Evolutionary conservation across 2,888 invertebrate species (phyloP), one percentile per base, ranked within the genome.

Genomic region (Glyphotaelius pellucidus): DNA sequence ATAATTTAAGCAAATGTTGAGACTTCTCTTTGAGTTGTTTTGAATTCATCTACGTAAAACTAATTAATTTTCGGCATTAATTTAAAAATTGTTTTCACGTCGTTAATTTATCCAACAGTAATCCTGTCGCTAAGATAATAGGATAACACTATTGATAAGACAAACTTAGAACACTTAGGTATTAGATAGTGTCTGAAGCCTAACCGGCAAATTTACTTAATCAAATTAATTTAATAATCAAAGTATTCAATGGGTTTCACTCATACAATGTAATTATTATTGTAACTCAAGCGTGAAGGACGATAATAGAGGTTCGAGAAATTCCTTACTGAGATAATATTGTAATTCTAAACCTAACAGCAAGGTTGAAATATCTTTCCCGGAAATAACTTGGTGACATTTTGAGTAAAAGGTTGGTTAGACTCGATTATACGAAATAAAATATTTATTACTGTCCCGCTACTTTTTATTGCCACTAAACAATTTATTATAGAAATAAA

Each of bases 231-330:
- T 67, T 67, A 67, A 67, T 67, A 67, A 67, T 67, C 67, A 67
- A 67, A 67, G 67, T 67, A 67, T 67, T 67, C 67, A 67, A 67
- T 67, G 67, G 67, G 67, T n/a, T 67, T 67, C 25, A 67, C 67
- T n/a, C 67, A n/a, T 9, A n/a, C 67, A 67, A 67, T 67, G n/a
- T 67, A 67, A 67, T 67, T 67, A 67, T 67, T 67, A 83, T 83
- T 31, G 83, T 83, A 83, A 35, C 83, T 83, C 83, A 19, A 25
- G 35, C 35, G 35, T 38, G 35, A 83, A 83, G 83, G 83, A 35
- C n/a, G 83, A 35, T 83, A 83, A 83, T 83, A 25, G 15, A 35
- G 35, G 67, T 25, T 1, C 9, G 67, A 67, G 25, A 67, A 67
- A 67, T 25, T 25, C 67, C 67, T 67, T 9, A 25, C 67, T 67